Evolutionary conservation across 2,797 vertebrate species (phyloP).

Genomic region (Tachyglossus aculeatus): DNA sequence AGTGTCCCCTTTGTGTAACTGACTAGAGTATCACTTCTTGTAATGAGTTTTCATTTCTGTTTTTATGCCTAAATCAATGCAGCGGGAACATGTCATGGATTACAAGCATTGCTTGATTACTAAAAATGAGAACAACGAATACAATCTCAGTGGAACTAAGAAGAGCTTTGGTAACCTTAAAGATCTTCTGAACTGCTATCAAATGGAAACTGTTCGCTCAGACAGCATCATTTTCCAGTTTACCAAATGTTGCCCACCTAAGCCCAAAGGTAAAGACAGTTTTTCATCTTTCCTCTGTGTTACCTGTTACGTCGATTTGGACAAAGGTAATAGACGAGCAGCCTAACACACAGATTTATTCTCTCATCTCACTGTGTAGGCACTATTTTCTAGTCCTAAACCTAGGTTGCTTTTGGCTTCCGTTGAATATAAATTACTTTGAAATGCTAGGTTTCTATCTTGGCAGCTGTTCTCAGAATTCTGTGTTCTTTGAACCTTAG

Average conservation of each 20-base stretch:
- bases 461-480: background rate
- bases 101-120: conserved; percentile 95
- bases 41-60: conserved; percentile 22
- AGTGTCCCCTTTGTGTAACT: background rate
- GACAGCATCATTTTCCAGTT: conserved; percentile 96
- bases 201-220: conserved; percentile 94
- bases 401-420: conserved; percentile 26
- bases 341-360: background rate
- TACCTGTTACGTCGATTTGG: background rate
- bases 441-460: background rate
- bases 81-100: conserved; percentile 80
- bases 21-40: conserved; percentile 1
- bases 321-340: background rate
- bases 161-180: conserved; percentile 86
- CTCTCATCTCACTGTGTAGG: background rate
- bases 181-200: conserved; percentile 94
- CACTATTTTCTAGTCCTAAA: background rate
- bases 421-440: background rate
- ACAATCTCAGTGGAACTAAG: conserved; percentile 89
- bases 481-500: no score
- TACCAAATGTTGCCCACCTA: conserved; percentile 90
- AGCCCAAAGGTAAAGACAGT: conserved; percentile 83
- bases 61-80: conserved; percentile 48
- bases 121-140: conserved; percentile 86
- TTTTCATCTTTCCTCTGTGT: conserved; percentile 14